These are phyloP conservation scores for Nomada hirtipes DNA, from an alignment of 2,888 invertebrate genomes.

Conservation along the genomic window DNA sequence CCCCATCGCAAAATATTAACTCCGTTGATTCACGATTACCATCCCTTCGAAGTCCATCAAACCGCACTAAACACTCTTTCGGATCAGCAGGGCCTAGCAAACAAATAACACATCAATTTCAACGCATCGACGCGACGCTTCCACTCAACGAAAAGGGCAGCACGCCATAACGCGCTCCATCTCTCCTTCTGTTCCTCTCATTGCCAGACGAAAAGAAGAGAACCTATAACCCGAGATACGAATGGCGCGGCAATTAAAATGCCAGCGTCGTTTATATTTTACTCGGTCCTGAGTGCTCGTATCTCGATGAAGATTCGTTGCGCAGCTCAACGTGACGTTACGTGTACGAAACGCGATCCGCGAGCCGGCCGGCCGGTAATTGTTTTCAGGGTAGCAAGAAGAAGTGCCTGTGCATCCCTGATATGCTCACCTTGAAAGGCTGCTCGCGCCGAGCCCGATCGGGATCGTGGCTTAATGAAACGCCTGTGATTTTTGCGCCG, in stretches of 20 bases:
- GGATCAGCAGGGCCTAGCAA: background rate
- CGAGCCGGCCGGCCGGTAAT: conserved; percentile 36
- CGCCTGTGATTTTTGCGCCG: conserved; percentile 39
- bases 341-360: conserved; percentile 42
- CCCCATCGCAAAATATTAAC: background rate
- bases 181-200: background rate
- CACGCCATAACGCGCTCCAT: background rate
- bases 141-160: background rate
- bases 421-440: conserved; percentile 49
- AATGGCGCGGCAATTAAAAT: conserved; percentile 24
- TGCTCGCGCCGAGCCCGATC: conserved; percentile 34
- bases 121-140: background rate
- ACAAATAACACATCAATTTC: conserved; percentile 15
- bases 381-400: conserved; percentile 46
- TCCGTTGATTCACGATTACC: background rate
- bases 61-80: background rate
- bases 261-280: conserved; percentile 36
- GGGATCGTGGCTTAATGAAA: conserved; percentile 58
- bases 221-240: background rate
- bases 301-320: conserved; percentile 53
- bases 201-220: background rate
- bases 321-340: conserved; percentile 22
- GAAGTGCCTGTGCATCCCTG: conserved; percentile 44
- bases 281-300: background rate
- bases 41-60: background rate